Evolutionary conservation across 2,113 vertebrate genomes (phyloP), one percentile per base, ranked within the genome.

Genomic region (Trinectes maculatus): DNA sequence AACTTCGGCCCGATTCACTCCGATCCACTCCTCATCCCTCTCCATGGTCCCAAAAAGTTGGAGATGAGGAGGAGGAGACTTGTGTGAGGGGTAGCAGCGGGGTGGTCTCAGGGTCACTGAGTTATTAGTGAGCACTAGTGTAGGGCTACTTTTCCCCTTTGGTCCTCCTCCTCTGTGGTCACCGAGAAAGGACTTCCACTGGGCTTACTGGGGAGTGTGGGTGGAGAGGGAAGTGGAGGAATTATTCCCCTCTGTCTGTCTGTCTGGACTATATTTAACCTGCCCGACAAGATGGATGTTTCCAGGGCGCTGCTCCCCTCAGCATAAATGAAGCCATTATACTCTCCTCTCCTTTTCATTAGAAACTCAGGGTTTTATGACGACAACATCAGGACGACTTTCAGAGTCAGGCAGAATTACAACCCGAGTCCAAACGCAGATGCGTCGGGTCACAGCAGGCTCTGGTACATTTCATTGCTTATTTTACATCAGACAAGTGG

Each of bases 251-350:
- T 80, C 59, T 76, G 81, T 81, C 79, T 84, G 73, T 85, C 77
- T 85, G 73, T 87, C 83, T 89, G 82, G 80, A 76, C 84, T 85
- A 85, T 85, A 79, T 88, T 85, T 88, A 86, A 89, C 70, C 80
- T 79, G 77, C 74, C 63, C 67, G 82, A 83, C 79, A 70, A 84
- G 83, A 89, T 83, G 74, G 71, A 90, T 89, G 78, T 68, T 62
- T 85, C 61, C 67, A 59, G 61, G 81, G 65, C 69, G 84, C 40
- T 70, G 62, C 73, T 54, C 64, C 64, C 70, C 62, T 76, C 60
- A 43, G 49, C 67, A 85, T 80, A 85, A 86, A 86, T 86, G 83
- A 83, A 85, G 82, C 71, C 67, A 76, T 86, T 85, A 79, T 88
- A 29, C 66, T 76, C 61, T 63, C 29, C 43, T 74, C 65, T 64